These are phyloP conservation scores for Tricholaema leucomelas DNA, from an alignment of 2,113 vertebrate species.

Conservation along the genomic window DNA sequence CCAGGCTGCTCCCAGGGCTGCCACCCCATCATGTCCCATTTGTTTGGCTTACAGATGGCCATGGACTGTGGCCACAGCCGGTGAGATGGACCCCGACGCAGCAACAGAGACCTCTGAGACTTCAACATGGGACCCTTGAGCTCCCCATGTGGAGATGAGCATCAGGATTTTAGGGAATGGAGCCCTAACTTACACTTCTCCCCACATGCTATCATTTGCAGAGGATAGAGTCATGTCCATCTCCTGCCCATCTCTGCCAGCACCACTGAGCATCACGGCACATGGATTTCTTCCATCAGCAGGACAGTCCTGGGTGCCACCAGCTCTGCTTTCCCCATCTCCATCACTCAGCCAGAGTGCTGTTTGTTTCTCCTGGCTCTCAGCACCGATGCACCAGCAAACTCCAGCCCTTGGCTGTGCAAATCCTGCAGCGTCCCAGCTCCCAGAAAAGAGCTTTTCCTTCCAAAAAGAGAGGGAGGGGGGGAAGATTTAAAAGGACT, in stretches of 20 bases:
- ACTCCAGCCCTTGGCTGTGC: background rate
- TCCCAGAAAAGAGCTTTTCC: background rate
- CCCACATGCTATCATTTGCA: fast-evolving
- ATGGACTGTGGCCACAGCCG: background rate
- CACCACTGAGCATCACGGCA: fast-evolving
- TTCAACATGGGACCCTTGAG: background rate
- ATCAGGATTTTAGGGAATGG: background rate
- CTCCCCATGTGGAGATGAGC: fast-evolving
- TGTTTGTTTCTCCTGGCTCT: conserved; percentile 17
- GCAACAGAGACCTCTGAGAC: too few relatives aligned
- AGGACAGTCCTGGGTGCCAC: background rate
- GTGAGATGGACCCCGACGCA: background rate
- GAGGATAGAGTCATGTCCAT: background rate
- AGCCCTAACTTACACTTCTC: background rate
- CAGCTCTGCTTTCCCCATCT: background rate
- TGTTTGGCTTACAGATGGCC: background rate
- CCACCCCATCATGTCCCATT: background rate
- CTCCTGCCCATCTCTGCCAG: background rate
- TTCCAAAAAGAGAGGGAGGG: background rate
- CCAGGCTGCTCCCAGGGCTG: background rate
- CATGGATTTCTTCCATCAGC: fast-evolving
- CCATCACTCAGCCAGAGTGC: background rate
- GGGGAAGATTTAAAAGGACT: background rate
- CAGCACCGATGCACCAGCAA: background rate
- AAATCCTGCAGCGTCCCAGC: conserved; percentile 2